Conservation (phyloP, 1,140 invertebrate species). For the Phocides pigmalion region DNA sequence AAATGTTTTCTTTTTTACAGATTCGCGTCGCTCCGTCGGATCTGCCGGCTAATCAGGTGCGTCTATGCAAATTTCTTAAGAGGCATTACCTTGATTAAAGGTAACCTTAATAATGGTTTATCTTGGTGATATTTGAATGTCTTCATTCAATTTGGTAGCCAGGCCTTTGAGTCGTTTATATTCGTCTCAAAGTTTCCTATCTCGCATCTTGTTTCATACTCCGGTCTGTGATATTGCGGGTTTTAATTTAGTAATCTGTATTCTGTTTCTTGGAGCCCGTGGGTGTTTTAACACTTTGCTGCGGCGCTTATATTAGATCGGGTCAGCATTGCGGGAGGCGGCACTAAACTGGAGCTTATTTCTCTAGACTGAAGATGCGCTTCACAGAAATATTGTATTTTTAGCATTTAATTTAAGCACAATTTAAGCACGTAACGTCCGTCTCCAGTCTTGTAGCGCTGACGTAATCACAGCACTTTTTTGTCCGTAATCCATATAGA, state of each 20-base stretch:
- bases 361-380: too few species aligned
- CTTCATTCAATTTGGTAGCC: constrained; percentile 27
- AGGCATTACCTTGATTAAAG: constrained; percentile 45
- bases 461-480: too few species aligned
- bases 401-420: too few species aligned
- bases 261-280: constrained; percentile 2
- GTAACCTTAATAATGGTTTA: constrained; percentile 31
- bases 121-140: constrained; percentile 29
- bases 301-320: too few species aligned
- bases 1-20: constrained; percentile 30
- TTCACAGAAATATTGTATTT: too few species aligned
- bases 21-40: constrained; percentile 9
- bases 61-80: constrained; percentile 39
- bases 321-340: too few species aligned
- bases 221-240: constrained; percentile 9
- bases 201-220: constrained; percentile 22
- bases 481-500: too few species aligned
- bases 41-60: constrained; percentile 38
- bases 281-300: background rate
- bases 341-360: too few species aligned
- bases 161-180: constrained; percentile 19
- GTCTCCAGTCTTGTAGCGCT: too few species aligned
- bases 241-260: constrained; percentile 26
- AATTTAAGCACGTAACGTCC: too few species aligned
- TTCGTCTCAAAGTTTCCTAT: constrained; percentile 21